These are phyloP conservation scores for Rhagonycha lutea DNA, from an alignment of 2,888 invertebrate species.

Conservation along the genomic window DNA sequence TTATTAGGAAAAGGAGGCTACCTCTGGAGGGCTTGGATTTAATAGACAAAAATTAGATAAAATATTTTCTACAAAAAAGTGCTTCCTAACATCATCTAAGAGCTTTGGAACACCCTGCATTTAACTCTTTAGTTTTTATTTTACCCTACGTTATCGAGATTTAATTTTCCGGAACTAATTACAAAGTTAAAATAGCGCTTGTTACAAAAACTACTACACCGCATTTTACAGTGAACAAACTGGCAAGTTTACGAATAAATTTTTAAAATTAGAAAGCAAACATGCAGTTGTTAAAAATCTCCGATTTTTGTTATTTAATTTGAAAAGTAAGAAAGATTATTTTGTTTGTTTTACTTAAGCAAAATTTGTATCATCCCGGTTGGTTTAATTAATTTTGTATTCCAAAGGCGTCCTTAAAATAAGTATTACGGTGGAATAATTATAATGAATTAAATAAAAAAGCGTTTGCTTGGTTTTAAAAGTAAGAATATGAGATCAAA, in stretches of 20 bases:
- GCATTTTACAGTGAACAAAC: neutral
- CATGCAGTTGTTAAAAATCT: no score
- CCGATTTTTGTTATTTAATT: neutral
- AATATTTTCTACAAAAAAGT: no score
- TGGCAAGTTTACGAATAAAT: neutral
- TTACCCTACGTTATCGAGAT: neutral
- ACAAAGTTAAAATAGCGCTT: neutral
- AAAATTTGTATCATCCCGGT: neutral
- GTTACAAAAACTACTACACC: neutral
- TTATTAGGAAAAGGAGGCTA: no score
- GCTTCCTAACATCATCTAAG: no score
- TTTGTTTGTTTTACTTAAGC: neutral
- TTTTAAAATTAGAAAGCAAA: neutral
- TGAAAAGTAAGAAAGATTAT: neutral
- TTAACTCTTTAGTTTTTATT: neutral
- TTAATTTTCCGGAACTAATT: neutral
- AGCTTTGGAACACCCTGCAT: no score
- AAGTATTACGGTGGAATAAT: conserved; percentile 13
- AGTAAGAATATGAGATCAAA: conserved; percentile 13
- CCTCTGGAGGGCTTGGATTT: no score
- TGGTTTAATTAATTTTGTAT: conserved; percentile 6
- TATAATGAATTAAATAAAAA: conserved; percentile 21
- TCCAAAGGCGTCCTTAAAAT: conserved; percentile 9
- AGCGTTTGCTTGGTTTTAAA: neutral
- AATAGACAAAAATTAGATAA: no score